Evolutionary conservation across 2,113 vertebrate species (phyloP), one percentile per base, ranked within the genome.

Genomic region (Rhinopomastus cyanomelas): DNA sequence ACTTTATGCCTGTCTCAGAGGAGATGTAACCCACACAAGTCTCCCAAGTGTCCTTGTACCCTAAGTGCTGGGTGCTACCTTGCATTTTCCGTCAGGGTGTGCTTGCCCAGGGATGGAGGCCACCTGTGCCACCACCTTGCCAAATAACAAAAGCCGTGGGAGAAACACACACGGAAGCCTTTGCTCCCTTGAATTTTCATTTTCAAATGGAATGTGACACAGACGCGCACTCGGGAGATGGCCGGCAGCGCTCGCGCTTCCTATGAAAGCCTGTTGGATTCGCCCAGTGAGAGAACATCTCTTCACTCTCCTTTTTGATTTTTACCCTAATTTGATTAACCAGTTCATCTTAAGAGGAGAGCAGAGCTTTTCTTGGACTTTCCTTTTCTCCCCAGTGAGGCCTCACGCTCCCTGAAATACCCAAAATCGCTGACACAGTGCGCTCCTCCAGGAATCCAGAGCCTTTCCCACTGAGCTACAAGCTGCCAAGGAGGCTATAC

Each of bases 361-460:
- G 32, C 25, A 27, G 16, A 73, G 25, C 51, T 91, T 74, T 89
- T 62, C 78, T 73, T 0, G 0, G 78, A 37, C 27, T 94, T 90
- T 82, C 39, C 25, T 88, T 85, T 91, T 92, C 64, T 90, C 86
- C 90, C 90, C 81, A 66, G 55, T 88, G 93, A 88, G 92, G 88
- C 95, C 91, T 92, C 83, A 12, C 53, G 3, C 52, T 87, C 81
- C 84, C 81, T 86, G 62, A 75, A 92, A 95, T 92, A 80, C 90
- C 78, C 90, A 82, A 95, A 95, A 95, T 92, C 15, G 90, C 93
- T 95, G 90, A 93, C 93, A 95, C 93, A 94, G 78, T 88, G 81
- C 0, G 34, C 93, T 95, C 87, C 95, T 95, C 92, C 92, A 95
- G 88, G 92, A 96, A 96, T 95, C 86, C 88, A 87, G 81, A 90